A percentile compares a stretch with the other conserved stretches of the same genome.
Evolutionary conservation across 2,888 invertebrate genomes (phyloP).

Genomic region (Acleris emargana): DNA sequence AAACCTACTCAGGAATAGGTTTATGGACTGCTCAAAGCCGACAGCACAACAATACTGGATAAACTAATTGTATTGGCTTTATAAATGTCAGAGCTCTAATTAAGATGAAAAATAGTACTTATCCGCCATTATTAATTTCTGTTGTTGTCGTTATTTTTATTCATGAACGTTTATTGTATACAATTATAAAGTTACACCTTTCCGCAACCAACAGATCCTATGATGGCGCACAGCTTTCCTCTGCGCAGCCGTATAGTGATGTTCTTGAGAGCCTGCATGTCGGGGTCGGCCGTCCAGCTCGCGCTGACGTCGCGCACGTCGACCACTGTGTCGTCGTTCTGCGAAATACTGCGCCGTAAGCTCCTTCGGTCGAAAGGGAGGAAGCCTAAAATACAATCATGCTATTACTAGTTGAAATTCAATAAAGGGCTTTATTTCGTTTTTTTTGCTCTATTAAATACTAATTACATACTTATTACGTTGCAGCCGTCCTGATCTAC

Average conservation of each 20-base stretch:
- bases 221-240: conserved; percentile 86
- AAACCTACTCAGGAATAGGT: no score
- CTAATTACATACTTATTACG: not conserved
- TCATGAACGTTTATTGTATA: not conserved
- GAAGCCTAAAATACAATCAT: conserved; percentile 33
- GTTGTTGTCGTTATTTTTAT: not conserved
- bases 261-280: conserved; percentile 80
- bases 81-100: no score
- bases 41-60: no score
- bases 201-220: conserved; percentile 90
- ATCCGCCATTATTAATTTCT: no score
- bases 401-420: not conserved
- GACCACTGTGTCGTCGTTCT: conserved; percentile 61
- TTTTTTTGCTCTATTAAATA: not conserved
- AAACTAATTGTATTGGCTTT: no score
- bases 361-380: conserved; percentile 40
- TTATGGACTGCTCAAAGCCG: no score
- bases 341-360: conserved; percentile 58
- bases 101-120: no score
- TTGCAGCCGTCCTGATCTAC: not conserved
- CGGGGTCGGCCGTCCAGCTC: conserved; percentile 80
- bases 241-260: conserved; percentile 79
- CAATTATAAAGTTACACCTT: conserved; percentile 72
- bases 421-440: not conserved
- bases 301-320: conserved; percentile 69